Percentiles rank a stretch among this genome's conserved stretches.
phyloP scores from a whole-genome alignment of 2,797 vertebrate genomes.

The Acridotheres tristis region DNA sequence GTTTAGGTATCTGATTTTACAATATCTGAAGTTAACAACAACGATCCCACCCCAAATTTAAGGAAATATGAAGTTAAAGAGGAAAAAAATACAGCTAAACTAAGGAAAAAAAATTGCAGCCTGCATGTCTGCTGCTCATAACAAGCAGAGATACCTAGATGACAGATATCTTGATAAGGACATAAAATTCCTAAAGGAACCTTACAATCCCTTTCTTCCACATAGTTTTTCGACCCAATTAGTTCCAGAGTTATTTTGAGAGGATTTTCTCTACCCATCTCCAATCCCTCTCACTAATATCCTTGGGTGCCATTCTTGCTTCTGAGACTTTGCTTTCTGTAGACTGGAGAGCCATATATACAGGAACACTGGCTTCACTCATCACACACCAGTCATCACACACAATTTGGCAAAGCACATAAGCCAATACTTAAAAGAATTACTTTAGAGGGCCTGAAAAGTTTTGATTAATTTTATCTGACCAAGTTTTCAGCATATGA shows the following conservation, averaged over 20 bases:
- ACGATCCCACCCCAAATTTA: neutral
- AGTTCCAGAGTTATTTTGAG: neutral
- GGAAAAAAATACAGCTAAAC: neutral
- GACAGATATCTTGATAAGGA: neutral
- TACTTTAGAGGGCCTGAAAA: neutral
- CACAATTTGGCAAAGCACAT: neutral
- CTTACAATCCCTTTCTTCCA: neutral
- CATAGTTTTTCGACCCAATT: neutral
- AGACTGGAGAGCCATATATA: neutral
- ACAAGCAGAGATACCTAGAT: neutral
- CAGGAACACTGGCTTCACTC: neutral
- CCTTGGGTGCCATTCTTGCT: neutral
- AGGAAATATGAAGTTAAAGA: neutral
- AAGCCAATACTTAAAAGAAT: neutral
- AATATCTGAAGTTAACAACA: neutral
- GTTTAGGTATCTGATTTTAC: neutral
- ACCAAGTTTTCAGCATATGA: neutral
- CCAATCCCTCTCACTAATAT: neutral
- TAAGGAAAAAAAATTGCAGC: neutral
- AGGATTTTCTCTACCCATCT: neutral
- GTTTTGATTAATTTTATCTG: neutral
- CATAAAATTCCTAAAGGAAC: neutral
- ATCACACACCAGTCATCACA: neutral
- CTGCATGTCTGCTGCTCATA: neutral
- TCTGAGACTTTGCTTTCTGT: neutral